Base-by-base conservation (phyloP, 2,888 invertebrate species). In the Polylopha cassiicola region DNA sequence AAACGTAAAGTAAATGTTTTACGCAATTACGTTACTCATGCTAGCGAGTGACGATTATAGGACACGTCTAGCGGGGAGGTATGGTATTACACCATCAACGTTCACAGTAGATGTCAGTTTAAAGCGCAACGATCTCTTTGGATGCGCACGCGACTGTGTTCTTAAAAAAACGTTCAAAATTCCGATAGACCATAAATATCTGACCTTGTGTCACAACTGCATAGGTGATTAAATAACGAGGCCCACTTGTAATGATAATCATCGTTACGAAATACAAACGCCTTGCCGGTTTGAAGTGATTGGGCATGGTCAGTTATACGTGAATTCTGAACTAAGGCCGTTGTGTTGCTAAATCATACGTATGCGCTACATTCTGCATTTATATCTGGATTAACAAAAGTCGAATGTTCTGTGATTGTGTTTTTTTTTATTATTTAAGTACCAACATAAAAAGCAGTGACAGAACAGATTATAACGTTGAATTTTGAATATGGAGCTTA, bases 261-360 rank as follows among this genome's bases (percentile, higher is more conserved):
- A 54, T 50, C 50, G 71, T 73, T 74, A 65, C 62, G 69, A 78
- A 76, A 77, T 65, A 43, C 56, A 21, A 28, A 16, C 7, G 37
- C 32, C 33, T 41, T 29, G 24, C 27, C 20, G 14, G 36, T 29
- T 11, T 17, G 28, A 27, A 36, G 31, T 28, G 39, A 39, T 28
- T 36, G 31, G 36, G 15, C 58, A 67, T 61, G 72, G 72, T 65
- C 75, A 81, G 81, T 82, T 61, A 58, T 67, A 67, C 65, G 64
- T 58, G 55, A 61, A 61, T 65, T 66, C 57, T 60, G 63, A 64
- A 51, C 51, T 63, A 70, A 73, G 68, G 67, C 67, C 73, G 75
- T 61, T 57, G 73, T 64, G 71, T 68, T 63, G 56, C 47, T 45
- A 48, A 39, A 51, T 36, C 41, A n/a, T n/a, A n/a, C n/a, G 44